phyloP scores from a whole-genome alignment of 2,888 invertebrate genomes.

The Gortyna flavago region DNA sequence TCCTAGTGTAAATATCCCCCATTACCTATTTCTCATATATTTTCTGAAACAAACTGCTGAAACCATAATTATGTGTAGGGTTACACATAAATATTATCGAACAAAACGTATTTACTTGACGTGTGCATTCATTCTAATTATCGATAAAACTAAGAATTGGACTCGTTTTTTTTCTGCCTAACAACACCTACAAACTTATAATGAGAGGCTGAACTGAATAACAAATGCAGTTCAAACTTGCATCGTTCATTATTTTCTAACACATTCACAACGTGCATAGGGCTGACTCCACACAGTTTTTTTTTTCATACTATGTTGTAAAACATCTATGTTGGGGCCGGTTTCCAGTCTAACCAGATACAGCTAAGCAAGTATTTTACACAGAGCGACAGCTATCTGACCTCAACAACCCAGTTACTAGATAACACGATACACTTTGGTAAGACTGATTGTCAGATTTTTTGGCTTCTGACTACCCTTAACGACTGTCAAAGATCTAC shows the following conservation, averaged over 20 bases:
- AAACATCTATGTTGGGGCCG: too few relatives aligned
- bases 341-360: too few relatives aligned
- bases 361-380: too few relatives aligned
- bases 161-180: background rate
- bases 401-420: too few relatives aligned
- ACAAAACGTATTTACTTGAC: background rate
- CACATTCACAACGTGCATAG: background rate
- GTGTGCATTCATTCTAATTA: background rate
- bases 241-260: conserved; percentile 22
- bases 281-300: background rate
- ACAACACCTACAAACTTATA: conserved; percentile 5
- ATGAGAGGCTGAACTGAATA: conserved; percentile 12
- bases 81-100: background rate
- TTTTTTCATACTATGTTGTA: background rate
- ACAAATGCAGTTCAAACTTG: conserved; percentile 26
- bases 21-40: background rate
- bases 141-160: background rate
- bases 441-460: too few relatives aligned
- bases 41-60: too few relatives aligned
- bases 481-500: too few relatives aligned
- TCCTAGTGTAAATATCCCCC: too few relatives aligned
- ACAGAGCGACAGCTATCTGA: too few relatives aligned
- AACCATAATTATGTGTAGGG: too few relatives aligned
- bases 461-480: too few relatives aligned
- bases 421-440: too few relatives aligned